A percentile compares a stretch with the other conserved stretches of the same genome.
Conservation (phyloP, 2,888 invertebrate species). For the Drosophila diplacantha region DNA sequence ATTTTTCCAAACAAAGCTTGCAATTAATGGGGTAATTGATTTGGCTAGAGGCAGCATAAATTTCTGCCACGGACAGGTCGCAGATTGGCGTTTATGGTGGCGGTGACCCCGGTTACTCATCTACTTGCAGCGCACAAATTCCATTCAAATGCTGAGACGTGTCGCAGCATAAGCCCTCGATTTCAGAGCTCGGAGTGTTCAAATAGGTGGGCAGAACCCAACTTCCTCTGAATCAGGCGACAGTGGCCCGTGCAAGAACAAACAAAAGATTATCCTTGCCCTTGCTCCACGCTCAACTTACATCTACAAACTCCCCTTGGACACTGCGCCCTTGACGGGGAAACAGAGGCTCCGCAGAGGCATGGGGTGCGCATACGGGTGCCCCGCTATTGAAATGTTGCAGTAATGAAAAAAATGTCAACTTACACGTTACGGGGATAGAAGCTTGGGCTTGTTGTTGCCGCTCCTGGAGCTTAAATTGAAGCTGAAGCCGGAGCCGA, state of each 20-base stretch:
- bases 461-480: slow-evolving; percentile 9
- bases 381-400: slow-evolving; percentile 67
- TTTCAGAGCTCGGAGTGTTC: slow-evolving; percentile 39
- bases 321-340: slow-evolving; percentile 5
- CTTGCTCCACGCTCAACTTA: slow-evolving; percentile 51
- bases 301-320: slow-evolving; percentile 49
- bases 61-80: slow-evolving; percentile 40
- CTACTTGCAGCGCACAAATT: slow-evolving; percentile 62
- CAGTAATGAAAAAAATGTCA: slow-evolving; percentile 72
- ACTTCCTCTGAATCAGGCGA: slow-evolving; percentile 33
- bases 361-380: slow-evolving; percentile 30
- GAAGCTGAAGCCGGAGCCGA: slow-evolving; percentile 29
- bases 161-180: slow-evolving; percentile 53
- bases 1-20: slow-evolving; percentile 13
- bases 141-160: slow-evolving; percentile 57
- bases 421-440: slow-evolving; percentile 42
- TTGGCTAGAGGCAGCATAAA: slow-evolving; percentile 44
- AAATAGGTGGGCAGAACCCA: slow-evolving; percentile 47
- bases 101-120: slow-evolving; percentile 11
- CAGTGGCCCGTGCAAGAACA: slow-evolving; percentile 46
- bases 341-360: slow-evolving; percentile 16
- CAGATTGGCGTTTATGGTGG: slow-evolving; percentile 17
- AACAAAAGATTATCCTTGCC: slow-evolving; percentile 73
- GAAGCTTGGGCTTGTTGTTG: slow-evolving; percentile 6
- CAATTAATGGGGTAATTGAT: slow-evolving; percentile 62